Conservation (phyloP, 2,113 vertebrate species). For the Sebastes schlegelii region DNA sequence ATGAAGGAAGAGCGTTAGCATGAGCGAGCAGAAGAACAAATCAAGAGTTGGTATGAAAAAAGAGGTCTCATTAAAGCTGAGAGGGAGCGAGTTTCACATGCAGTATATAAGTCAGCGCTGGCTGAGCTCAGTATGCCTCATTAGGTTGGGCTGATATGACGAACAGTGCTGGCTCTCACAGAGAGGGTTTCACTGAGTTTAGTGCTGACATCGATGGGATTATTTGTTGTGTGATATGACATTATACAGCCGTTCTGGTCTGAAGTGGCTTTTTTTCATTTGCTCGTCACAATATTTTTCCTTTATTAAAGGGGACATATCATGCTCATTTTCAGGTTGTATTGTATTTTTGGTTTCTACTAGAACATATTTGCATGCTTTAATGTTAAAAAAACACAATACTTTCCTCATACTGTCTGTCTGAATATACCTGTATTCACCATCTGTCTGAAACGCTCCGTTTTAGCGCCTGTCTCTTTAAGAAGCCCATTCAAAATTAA, state of each 20-base stretch:
- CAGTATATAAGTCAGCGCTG: slow-evolving; percentile 43
- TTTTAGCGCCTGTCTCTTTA: no score
- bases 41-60: slow-evolving; percentile 28
- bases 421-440: no score
- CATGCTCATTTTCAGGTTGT: no score
- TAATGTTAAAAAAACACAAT: no score
- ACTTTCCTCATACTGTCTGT: no score
- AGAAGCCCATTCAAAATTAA: no score
- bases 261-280: slow-evolving; percentile 9
- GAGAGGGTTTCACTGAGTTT: slow-evolving; percentile 39
- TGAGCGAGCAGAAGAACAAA: slow-evolving; percentile 34
- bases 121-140: slow-evolving; percentile 56
- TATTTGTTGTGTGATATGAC: slow-evolving; percentile 42
- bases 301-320: neutral
- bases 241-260: slow-evolving; percentile 9
- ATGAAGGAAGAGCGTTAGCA: slow-evolving; percentile 25
- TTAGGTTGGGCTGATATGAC: slow-evolving; percentile 66
- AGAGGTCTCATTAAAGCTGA: slow-evolving; percentile 50
- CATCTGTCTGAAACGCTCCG: no score
- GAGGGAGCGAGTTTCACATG: slow-evolving; percentile 38
- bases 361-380: no score
- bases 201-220: slow-evolving; percentile 23
- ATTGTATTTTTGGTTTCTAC: no score
- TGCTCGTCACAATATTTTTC: neutral
- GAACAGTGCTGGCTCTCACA: slow-evolving; percentile 47